Percentiles rank a stretch among this genome's conserved stretches.
Evolutionary conservation across 2,888 invertebrate genomes (phyloP).

Genomic region (Dynastes hyllus): DNA sequence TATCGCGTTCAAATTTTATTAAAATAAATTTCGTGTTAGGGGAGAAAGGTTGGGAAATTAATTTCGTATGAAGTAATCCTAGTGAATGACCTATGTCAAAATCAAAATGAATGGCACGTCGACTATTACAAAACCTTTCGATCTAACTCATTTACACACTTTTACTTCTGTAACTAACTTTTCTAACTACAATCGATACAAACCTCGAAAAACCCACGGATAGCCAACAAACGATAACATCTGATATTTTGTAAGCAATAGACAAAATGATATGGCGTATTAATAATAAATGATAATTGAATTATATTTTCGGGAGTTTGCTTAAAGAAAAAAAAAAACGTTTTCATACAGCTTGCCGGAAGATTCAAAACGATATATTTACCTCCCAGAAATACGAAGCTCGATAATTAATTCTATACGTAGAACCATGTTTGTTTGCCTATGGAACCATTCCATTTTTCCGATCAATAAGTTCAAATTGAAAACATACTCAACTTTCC

Average conservation of each 20-base stretch:
- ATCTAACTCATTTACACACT: constrained; percentile 26
- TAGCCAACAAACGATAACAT: constrained; percentile 21
- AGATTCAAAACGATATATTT: neutral
- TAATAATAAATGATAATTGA: constrained; percentile 21
- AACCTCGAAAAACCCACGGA: neutral
- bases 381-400: neutral
- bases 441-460: neutral
- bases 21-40: too few relatives aligned
- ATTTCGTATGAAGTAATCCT: neutral
- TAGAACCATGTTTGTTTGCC: neutral
- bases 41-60: too few relatives aligned
- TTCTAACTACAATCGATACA: constrained; percentile 32
- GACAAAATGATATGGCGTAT: constrained; percentile 24
- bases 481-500: neutral
- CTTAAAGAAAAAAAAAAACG: neutral
- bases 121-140: constrained; percentile 32
- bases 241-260: constrained; percentile 24
- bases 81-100: constrained; percentile 15
- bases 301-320: neutral
- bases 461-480: neutral
- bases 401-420: neutral
- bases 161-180: constrained; percentile 28
- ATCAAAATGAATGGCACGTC: constrained; percentile 28
- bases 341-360: neutral
- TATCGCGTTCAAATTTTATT: too few relatives aligned